Evolutionary conservation across 2,888 invertebrate species (phyloP), one percentile per base, ranked within the genome.

Genomic region (Doris montereyensis): DNA sequence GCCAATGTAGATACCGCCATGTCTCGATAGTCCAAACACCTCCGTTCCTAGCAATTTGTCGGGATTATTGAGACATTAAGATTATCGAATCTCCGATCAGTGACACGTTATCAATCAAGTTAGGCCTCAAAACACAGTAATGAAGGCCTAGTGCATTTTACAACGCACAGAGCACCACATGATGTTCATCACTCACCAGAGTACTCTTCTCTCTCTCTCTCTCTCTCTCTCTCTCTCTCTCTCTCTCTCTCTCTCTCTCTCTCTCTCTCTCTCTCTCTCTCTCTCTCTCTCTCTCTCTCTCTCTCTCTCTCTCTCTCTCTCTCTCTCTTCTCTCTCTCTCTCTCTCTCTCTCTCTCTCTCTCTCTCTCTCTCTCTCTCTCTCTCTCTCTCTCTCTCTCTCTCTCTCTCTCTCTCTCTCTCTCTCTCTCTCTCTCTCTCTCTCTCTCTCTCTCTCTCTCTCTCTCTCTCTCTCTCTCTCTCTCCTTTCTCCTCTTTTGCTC

Each of bases 371-470:
- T 68, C 30, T 68, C 28, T 68, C 30, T 68, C 17, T 68, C 68
- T 68, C 30, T 30, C 68, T 28, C 68, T 68, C 30, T 68, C 10
- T 68, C 68, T 24, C 28, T 67, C 24, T 67, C 17, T 68, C 68
- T 68, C 68, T 30, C 30, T 68, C 28, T 68, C 30, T 24, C 68
- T 68, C 30, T 68, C 68, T 68, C 28, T 68, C 30, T 68, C 28
- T 68, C 68, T 68, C 2, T 68, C 68, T 68, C 28, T 68, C 68
- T 68, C 28, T 68, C 2, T 68, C 28, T 68, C 68, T 68, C 30
- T 68, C 68, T 68, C 68, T 68, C 30, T 68, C 68, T 68, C 68
- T 68, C 68, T 68, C 68, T 68, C 68, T 68, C 68, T 68, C 68
- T 68, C 30, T 68, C 30, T 68, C 30, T 68, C 30, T 68, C 30